These are phyloP conservation scores for Caenorhabditis elegans DNA, from an alignment of 1,140 invertebrate genomes.

Conservation along the genomic window WBcel235 BX284605.5:12777501-12778000, in stretches of 20 bases:
- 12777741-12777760: background rate
- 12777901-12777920: too few relatives aligned
- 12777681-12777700: background rate
- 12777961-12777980: background rate
- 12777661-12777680: background rate
- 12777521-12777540: slow-evolving; percentile 19
- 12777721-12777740: background rate
- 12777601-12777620: background rate
- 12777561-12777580: background rate
- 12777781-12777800: too few relatives aligned
- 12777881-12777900: too few relatives aligned
- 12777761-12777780: too few relatives aligned
- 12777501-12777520: background rate
- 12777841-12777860: background rate
- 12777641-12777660: background rate
- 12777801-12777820: background rate
- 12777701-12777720: background rate
- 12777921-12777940: background rate
- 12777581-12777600: too few relatives aligned
- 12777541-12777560: background rate
- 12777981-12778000: background rate
- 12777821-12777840: background rate
- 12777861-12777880: too few relatives aligned
- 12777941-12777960: background rate
- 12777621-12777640: background rate